Conservation (phyloP, 2,113 vertebrate genomes). For the Burhinus oedicnemus region DNA sequence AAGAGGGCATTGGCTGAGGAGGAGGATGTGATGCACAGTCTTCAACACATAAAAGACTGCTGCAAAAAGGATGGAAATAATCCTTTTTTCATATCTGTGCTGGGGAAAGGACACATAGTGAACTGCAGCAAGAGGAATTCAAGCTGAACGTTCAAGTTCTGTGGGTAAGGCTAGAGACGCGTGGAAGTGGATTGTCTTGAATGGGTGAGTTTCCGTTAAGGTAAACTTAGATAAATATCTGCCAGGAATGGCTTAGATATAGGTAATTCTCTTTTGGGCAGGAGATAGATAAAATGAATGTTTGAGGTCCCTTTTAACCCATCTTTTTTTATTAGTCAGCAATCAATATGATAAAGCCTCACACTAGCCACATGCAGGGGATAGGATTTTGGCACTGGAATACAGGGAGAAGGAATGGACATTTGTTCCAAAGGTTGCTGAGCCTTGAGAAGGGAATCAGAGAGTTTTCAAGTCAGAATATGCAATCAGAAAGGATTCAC, state of each 20-base stretch:
- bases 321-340: neutral
- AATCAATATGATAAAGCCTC: neutral
- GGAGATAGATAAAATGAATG: neutral
- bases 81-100: neutral
- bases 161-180: neutral
- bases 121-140: neutral
- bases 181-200: neutral
- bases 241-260: neutral
- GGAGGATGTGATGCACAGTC: neutral
- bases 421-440: neutral
- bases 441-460: neutral
- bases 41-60: neutral
- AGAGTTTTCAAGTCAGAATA: neutral
- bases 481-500: neutral
- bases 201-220: neutral
- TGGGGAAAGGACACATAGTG: neutral
- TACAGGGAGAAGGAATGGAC: neutral
- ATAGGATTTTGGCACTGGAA: neutral
- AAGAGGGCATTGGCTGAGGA: neutral
- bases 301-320: neutral
- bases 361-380: neutral
- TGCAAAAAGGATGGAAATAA: neutral
- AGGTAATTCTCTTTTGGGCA: neutral
- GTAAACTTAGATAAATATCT: neutral
- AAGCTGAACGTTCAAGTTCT: neutral